Percentiles rank a stretch among this genome's conserved stretches.
Evolutionary conservation across 2,888 invertebrate species (phyloP).

Genomic region (Ophion ventricosus): DNA sequence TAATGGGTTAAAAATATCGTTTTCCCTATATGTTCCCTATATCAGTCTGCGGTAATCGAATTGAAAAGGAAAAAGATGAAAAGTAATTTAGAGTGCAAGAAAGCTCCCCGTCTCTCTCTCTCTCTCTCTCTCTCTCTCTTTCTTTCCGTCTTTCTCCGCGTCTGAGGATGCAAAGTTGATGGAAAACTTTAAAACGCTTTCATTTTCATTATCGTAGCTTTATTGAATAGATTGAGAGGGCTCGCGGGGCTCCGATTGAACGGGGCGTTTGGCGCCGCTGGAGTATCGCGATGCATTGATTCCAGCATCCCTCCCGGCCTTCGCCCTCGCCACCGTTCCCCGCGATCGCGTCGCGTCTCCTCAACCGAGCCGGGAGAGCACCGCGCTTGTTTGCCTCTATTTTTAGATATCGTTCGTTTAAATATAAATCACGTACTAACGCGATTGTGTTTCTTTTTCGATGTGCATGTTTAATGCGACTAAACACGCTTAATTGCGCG

Average conservation of each 20-base stretch:
- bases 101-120: slow-evolving; percentile 19
- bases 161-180: slow-evolving; percentile 31
- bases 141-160: slow-evolving; percentile 1
- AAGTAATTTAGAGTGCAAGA: slow-evolving; percentile 8
- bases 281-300: slow-evolving; percentile 15
- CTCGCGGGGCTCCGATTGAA: slow-evolving; percentile 19
- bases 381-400: slow-evolving; percentile 64
- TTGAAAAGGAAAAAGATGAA: slow-evolving; percentile 12
- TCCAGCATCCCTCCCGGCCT: slow-evolving; percentile 43
- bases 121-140: slow-evolving; percentile 10
- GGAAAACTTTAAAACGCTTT: slow-evolving; percentile 69
- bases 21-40: no score
- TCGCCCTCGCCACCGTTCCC: slow-evolving; percentile 25
- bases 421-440: slow-evolving; percentile 70
- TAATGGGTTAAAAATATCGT: no score
- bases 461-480: slow-evolving; percentile 24
- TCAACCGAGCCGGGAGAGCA: slow-evolving; percentile 36
- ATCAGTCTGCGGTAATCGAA: slow-evolving; percentile 2
- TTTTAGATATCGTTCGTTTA: slow-evolving; percentile 75
- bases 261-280: slow-evolving; percentile 55
- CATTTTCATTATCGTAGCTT: slow-evolving; percentile 67
- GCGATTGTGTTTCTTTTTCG: slow-evolving; percentile 47
- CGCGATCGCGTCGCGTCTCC: slow-evolving; percentile 38
- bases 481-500: not conserved
- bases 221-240: slow-evolving; percentile 65